Base-by-base conservation (phyloP, 1,140 invertebrate genomes). In the Lepidurus packardi region DNA sequence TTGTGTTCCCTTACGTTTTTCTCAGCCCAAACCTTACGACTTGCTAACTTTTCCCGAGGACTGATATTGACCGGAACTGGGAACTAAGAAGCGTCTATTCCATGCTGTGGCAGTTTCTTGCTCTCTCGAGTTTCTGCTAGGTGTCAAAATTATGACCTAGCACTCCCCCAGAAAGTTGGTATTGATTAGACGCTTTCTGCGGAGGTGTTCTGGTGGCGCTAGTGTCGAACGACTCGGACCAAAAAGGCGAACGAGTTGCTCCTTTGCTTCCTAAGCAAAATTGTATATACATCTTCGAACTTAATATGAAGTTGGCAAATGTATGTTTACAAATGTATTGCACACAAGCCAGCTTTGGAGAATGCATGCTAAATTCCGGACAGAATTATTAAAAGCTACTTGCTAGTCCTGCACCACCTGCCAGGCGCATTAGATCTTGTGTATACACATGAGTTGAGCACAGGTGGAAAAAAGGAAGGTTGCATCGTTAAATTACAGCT, bases 141-240 rank as follows among this genome's bases (percentile, higher is more conserved):
- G 53, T 65, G 53, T 65, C 53, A 65, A 65, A 65, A 65, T 65
- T 65, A 65, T 65, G 53, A 65, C 53, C 53, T 65, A 65, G n/a
- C 53, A 65, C 53, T 65, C 53, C 53, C 53, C 10, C 21, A 65
- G 34, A 65, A 65, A 16, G 6, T 65, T 13, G 53, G 53, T 65
- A 65, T 65, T 65, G 53, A 65, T 65, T 65, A 65, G 9, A 65
- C 8, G 16, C 16, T 65, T 65, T 21, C 53, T 65, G 53, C 53
- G 53, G 7, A 21, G 53, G 16, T 13, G 16, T 65, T 65, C 21
- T 65, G 13, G 53, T 65, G 53, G 53, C 53, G 53, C 53, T 65
- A 7, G 53, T 65, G 53, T 65, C 53, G 53, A 16, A 16, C 1
- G 6, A 21, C 53, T 65, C 21, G 53, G 53, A 65, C 16, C 45